phyloP scores from a whole-genome alignment of 1,140 invertebrate genomes.

The Schlechtendalia chinensis region DNA sequence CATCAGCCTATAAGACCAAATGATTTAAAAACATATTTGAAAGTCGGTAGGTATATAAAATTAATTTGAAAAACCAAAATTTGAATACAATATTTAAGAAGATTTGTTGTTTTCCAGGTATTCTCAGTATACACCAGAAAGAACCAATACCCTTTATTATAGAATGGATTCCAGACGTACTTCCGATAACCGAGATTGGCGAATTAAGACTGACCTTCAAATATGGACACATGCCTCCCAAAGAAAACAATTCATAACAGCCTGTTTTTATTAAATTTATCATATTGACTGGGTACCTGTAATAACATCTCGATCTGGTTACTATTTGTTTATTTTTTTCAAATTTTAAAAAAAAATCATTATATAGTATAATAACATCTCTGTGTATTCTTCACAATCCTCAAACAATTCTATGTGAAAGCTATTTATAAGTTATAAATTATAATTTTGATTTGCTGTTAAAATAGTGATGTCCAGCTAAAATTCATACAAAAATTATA shows the following conservation, averaged over 20 bases:
- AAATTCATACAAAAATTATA: too few species aligned
- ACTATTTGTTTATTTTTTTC: too few species aligned
- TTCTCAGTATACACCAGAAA: slow-evolving; percentile 59
- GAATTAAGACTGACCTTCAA: slow-evolving; percentile 69
- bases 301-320: neutral
- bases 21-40: slow-evolving; percentile 69
- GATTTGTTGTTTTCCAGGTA: slow-evolving; percentile 58
- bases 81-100: slow-evolving; percentile 37
- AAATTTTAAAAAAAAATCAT: too few species aligned
- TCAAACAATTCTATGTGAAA: too few species aligned
- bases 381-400: too few species aligned
- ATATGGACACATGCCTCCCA: slow-evolving; percentile 61
- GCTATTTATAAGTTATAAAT: too few species aligned
- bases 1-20: slow-evolving; percentile 64
- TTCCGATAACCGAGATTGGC: slow-evolving; percentile 68
- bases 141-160: slow-evolving; percentile 71
- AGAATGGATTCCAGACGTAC: slow-evolving; percentile 74
- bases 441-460: too few species aligned
- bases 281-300: neutral
- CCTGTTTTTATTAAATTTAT: neutral
- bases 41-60: slow-evolving; percentile 63
- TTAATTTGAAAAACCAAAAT: neutral
- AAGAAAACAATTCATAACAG: neutral
- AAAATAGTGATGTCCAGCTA: too few species aligned
- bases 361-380: too few species aligned